These are phyloP conservation scores for Falco cherrug DNA, from an alignment of 2,797 vertebrate species.

Conservation along the genomic window DNA sequence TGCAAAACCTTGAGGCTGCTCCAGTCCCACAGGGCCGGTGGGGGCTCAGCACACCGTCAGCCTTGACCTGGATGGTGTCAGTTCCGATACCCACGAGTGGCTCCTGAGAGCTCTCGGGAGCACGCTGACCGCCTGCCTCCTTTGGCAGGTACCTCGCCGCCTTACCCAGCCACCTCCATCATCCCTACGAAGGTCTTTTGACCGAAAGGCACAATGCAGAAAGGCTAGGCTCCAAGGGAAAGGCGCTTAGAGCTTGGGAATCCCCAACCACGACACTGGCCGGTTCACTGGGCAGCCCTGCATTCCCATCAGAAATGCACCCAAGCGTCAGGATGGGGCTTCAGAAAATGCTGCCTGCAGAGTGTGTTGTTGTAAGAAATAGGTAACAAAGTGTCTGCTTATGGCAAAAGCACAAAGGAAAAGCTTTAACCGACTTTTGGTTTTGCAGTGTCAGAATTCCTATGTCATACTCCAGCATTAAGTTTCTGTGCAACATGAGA, in stretches of 20 bases:
- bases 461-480: background rate
- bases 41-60: background rate
- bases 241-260: background rate
- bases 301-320: background rate
- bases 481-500: background rate
- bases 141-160: background rate
- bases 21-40: fast-evolving
- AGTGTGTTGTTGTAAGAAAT: background rate
- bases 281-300: background rate
- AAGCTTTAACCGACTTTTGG: background rate
- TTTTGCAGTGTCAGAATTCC: background rate
- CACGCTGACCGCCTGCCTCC: fast-evolving
- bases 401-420: background rate
- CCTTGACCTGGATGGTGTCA: background rate
- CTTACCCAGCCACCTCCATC: background rate
- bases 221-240: background rate
- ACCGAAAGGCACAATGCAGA: background rate
- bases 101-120: fast-evolving
- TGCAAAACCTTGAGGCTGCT: background rate
- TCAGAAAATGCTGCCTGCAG: background rate
- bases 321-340: background rate
- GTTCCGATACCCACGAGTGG: fast-evolving
- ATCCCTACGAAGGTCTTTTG: background rate
- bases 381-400: background rate
- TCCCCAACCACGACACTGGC: fast-evolving